These are phyloP conservation scores for Pentalonia nigronervosa DNA, from an alignment of 1,140 invertebrate species.

Conservation along the genomic window DNA sequence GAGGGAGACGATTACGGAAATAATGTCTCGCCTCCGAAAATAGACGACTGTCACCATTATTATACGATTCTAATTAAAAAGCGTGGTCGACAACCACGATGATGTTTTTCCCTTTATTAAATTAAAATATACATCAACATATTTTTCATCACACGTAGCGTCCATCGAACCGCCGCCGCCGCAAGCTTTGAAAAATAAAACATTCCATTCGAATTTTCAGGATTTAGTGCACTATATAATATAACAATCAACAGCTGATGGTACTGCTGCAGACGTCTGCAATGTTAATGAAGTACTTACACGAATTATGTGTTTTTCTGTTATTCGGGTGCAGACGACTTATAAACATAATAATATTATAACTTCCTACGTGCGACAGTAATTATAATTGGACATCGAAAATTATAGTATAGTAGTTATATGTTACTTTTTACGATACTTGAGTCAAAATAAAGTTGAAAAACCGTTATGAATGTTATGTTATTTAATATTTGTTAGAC, in stretches of 20 bases:
- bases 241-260: neutral
- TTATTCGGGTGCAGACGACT: neutral
- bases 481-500: neutral
- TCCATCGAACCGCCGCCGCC: neutral
- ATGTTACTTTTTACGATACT: too few relatives aligned
- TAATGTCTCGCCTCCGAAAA: conserved; percentile 20
- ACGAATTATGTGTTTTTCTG: neutral
- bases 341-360: neutral
- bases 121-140: conserved; percentile 1
- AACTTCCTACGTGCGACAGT: too few relatives aligned
- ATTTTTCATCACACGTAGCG: neutral
- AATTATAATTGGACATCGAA: too few relatives aligned
- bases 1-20: neutral
- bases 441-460: neutral
- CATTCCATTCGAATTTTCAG: neutral
- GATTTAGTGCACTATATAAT: neutral
- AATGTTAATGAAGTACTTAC: neutral
- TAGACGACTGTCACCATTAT: conserved; percentile 7
- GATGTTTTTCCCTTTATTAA: conserved; percentile 4
- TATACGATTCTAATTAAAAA: conserved; percentile 38
- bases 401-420: too few relatives aligned
- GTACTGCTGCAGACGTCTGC: neutral
- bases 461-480: neutral
- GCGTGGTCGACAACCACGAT: conserved; percentile 21
- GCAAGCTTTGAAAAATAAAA: neutral